A percentile compares a stretch with the other conserved stretches of the same genome.
These are phyloP conservation scores for Trichoplusia ni DNA, from an alignment of 1,140 invertebrate species.

Conservation along the genomic window DNA sequence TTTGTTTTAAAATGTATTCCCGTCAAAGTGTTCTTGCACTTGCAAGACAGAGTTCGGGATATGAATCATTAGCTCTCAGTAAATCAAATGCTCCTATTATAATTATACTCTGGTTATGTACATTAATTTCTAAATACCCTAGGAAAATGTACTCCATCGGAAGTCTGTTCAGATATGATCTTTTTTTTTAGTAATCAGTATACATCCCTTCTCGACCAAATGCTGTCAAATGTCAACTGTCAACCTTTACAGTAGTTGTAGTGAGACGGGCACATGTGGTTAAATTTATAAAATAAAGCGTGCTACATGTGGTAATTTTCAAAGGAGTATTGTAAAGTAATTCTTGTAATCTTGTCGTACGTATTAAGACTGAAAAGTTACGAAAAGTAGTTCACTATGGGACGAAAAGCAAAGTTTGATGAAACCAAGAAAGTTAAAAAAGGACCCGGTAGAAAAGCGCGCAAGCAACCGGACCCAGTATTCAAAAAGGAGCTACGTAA, in stretches of 20 bases:
- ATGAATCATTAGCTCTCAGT: no score
- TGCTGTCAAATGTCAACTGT: background rate
- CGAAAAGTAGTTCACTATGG: constrained; percentile 84
- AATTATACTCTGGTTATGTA: no score
- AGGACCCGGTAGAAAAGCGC: constrained; percentile 92
- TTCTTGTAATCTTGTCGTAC: background rate
- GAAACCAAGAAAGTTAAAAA: constrained; percentile 86
- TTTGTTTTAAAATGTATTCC: no score
- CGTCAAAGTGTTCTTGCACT: no score
- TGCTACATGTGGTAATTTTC: background rate
- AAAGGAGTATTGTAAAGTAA: background rate
- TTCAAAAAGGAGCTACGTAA: constrained; percentile 84
- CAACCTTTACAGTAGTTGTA: constrained; percentile 5
- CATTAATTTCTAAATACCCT: no score
- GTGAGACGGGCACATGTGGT: constrained; percentile 18
- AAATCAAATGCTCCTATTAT: no score
- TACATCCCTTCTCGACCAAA: no score
- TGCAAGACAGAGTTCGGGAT: no score
- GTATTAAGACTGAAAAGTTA: background rate
- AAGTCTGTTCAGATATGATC: no score
- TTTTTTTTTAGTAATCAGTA: no score
- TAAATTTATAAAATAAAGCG: constrained; percentile 1
- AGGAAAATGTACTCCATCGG: no score
- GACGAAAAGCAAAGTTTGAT: constrained; percentile 91
- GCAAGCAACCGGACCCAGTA: constrained; percentile 90